Conservation (phyloP, 2,888 invertebrate genomes). For the Diarsia rubi region DNA sequence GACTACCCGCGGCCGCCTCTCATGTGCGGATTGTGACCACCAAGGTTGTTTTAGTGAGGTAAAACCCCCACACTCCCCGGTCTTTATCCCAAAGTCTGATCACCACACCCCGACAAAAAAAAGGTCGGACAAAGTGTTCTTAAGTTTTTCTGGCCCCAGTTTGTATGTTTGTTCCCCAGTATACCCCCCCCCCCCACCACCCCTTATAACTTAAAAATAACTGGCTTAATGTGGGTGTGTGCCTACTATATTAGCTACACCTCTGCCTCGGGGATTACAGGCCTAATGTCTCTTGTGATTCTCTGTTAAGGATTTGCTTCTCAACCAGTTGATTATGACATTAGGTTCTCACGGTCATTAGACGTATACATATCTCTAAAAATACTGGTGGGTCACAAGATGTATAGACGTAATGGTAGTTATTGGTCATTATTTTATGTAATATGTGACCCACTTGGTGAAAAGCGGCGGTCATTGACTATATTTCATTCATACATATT, state of each 20-base stretch:
- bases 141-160: not conserved
- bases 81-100: too few species aligned
- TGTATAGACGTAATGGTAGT: constrained; percentile 12
- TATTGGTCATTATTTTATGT: constrained; percentile 32
- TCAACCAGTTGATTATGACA: constrained; percentile 24
- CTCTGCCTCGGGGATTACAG: not conserved
- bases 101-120: too few species aligned
- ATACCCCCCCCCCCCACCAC: not conserved
- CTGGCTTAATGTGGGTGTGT: not conserved
- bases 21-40: too few species aligned
- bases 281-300: not conserved
- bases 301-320: not conserved
- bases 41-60: too few species aligned
- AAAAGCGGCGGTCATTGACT: not conserved
- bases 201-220: not conserved
- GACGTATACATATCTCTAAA: not conserved
- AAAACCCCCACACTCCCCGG: too few species aligned
- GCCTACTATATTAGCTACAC: not conserved
- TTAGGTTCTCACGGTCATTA: not conserved
- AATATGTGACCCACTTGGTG: not conserved
- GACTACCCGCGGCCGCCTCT: too few species aligned
- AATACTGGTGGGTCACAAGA: not conserved
- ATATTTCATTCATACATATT: not conserved
- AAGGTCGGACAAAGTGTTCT: not conserved
- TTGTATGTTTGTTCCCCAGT: not conserved